Conservation (phyloP, 2,797 vertebrate species). For the Emys orbicularis region DNA sequence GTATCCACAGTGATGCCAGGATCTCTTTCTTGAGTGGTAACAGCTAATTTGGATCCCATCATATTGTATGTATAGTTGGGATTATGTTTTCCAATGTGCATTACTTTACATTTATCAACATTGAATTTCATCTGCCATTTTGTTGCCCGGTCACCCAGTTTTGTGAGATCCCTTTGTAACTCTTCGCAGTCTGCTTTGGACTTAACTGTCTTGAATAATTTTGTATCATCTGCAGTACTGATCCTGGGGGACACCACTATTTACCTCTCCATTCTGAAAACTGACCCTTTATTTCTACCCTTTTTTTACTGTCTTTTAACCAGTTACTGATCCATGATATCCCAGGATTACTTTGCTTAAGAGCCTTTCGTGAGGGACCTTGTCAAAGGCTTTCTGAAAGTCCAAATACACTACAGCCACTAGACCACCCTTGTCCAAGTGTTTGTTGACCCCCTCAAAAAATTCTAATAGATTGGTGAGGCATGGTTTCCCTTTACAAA, state of each 20-base stretch:
- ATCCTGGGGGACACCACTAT: not conserved
- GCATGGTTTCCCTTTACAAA: too few relatives aligned
- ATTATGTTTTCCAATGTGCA: not conserved
- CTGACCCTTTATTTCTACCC: not conserved
- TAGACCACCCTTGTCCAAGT: too few relatives aligned
- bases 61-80: not conserved
- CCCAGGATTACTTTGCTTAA: too few relatives aligned
- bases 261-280: not conserved
- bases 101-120: not conserved
- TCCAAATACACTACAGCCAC: too few relatives aligned
- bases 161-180: not conserved
- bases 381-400: too few relatives aligned
- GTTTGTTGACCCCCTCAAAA: too few relatives aligned
- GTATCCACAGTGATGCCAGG: not conserved
- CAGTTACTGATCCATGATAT: too few relatives aligned
- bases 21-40: not conserved
- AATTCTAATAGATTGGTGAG: too few relatives aligned
- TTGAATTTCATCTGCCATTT: not conserved
- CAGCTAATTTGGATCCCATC: not conserved
- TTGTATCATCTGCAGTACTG: not conserved
- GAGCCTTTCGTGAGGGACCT: too few relatives aligned
- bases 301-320: too few relatives aligned
- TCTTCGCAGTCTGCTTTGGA: not conserved
- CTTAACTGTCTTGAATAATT: not conserved
- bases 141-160: not conserved